Conservation (phyloP, 2,888 invertebrate species). For the Mythimna albipuncta region DNA sequence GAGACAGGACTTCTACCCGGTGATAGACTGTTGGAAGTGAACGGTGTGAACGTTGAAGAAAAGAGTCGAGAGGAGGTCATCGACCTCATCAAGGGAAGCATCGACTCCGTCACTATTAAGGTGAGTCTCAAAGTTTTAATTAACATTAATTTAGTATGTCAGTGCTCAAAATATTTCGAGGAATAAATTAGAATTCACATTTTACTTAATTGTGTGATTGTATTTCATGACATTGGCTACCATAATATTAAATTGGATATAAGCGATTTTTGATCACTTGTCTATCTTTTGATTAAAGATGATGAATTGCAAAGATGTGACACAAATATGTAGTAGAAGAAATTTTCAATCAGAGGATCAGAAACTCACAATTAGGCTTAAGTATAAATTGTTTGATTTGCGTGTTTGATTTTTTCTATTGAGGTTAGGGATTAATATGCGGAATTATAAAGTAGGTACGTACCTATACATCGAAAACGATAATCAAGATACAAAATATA, state of each 20-base stretch:
- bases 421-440: too few species aligned
- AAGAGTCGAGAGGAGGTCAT: conserved; percentile 97
- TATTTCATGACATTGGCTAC: conserved; percentile 7
- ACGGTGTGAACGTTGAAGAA: conserved; percentile 96
- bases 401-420: too few species aligned
- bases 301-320: background rate
- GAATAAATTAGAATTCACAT: conserved; percentile 9
- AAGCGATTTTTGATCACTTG: conserved; percentile 1
- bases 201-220: conserved; percentile 17
- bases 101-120: conserved; percentile 95
- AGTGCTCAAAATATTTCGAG: background rate
- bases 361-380: too few species aligned
- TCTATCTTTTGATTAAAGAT: conserved; percentile 19
- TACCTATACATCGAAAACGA: too few species aligned
- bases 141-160: conserved; percentile 17
- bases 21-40: conserved; percentile 97
- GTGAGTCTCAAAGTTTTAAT: conserved; percentile 86
- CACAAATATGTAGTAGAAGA: background rate
- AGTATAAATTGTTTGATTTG: too few species aligned
- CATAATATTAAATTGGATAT: conserved; percentile 4
- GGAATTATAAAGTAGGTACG: too few species aligned
- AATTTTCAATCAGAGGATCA: background rate
- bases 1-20: conserved; percentile 98
- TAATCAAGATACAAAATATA: too few species aligned
- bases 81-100: conserved; percentile 97